Percentiles rank a stretch among this genome's conserved stretches.
phyloP scores from a whole-genome alignment of 2,888 invertebrate genomes.

The Pelosia muscerda region DNA sequence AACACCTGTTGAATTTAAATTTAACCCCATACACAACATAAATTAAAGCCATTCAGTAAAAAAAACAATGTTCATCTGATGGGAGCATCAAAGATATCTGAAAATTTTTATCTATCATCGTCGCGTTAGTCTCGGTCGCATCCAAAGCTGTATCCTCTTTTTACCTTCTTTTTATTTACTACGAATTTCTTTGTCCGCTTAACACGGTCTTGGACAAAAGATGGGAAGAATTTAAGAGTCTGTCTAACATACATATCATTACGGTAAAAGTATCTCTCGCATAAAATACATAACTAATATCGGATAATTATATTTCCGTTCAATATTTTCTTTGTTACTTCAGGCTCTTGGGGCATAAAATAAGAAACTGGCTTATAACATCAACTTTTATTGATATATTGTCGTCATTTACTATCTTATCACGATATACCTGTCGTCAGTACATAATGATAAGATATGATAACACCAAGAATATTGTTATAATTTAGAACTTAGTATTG shows the following conservation, averaged over 20 bases:
- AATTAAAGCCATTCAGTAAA: not conserved
- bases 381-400: conserved; percentile 53
- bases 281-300: too few relatives aligned
- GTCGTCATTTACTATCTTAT: conserved; percentile 79
- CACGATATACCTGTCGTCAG: conserved; percentile 74
- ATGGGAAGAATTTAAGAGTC: too few relatives aligned
- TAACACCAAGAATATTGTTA: conserved; percentile 72
- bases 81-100: not conserved
- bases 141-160: too few relatives aligned
- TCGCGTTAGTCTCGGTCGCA: too few relatives aligned
- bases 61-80: not conserved
- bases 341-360: not conserved
- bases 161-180: too few relatives aligned
- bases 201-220: too few relatives aligned
- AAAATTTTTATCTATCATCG: not conserved
- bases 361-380: conserved; percentile 26
- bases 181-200: too few relatives aligned
- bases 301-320: not conserved
- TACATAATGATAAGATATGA: conserved; percentile 69
- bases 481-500: conserved; percentile 36
- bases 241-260: too few relatives aligned
- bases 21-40: not conserved
- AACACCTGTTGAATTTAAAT: too few relatives aligned
- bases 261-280: too few relatives aligned
- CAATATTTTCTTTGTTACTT: not conserved